Evolutionary conservation across 2,113 vertebrate species (phyloP).

Genomic region (Talpa occidentalis): DNA sequence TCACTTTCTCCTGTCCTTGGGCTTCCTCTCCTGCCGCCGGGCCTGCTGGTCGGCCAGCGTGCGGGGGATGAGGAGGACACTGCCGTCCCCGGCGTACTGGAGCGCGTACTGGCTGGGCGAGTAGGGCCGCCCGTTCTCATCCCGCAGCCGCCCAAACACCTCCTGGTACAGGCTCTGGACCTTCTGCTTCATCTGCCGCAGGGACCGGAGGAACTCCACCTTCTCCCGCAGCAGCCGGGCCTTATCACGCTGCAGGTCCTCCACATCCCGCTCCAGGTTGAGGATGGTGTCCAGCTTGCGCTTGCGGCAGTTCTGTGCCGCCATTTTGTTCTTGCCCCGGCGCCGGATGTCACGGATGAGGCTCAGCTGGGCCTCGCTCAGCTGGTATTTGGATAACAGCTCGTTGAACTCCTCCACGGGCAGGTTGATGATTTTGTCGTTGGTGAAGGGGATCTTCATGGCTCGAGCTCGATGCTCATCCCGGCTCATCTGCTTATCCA

Average conservation of each 20-base stretch:
- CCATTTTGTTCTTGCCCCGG: conserved; percentile 99
- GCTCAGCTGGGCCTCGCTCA: conserved; percentile 96
- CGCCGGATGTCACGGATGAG: conserved; percentile 98
- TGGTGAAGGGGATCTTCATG: conserved; percentile 99
- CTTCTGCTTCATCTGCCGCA: conserved; percentile 99
- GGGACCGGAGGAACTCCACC: conserved; percentile 95
- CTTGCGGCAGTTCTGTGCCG: conserved; percentile 98
- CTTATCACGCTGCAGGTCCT: conserved; percentile 94
- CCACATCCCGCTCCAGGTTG: conserved; percentile 97
- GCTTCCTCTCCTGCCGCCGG: conserved; percentile 94
- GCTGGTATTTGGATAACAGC: conserved; percentile 96
- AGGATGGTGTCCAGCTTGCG: conserved; percentile 98
- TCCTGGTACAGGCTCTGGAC: conserved; percentile 97
- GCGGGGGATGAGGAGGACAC: conserved; percentile 93
- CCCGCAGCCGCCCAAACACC: conserved; percentile 94
- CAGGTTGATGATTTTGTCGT: conserved; percentile 98
- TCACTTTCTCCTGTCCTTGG: conserved; percentile 98
- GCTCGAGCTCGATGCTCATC: conserved; percentile 96
- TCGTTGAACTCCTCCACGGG: conserved; percentile 99
- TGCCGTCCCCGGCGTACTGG: conserved; percentile 94
- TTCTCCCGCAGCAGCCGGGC: conserved; percentile 96
- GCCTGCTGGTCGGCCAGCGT: conserved; percentile 88
- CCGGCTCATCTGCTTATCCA: conserved; percentile 96
- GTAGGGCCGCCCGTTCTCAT: conserved; percentile 96
- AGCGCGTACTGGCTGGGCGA: conserved; percentile 94